A percentile compares a stretch with the other conserved stretches of the same genome.
These are phyloP conservation scores for Epicauta chinensis DNA, from an alignment of 1,140 invertebrate species.

Conservation along the genomic window DNA sequence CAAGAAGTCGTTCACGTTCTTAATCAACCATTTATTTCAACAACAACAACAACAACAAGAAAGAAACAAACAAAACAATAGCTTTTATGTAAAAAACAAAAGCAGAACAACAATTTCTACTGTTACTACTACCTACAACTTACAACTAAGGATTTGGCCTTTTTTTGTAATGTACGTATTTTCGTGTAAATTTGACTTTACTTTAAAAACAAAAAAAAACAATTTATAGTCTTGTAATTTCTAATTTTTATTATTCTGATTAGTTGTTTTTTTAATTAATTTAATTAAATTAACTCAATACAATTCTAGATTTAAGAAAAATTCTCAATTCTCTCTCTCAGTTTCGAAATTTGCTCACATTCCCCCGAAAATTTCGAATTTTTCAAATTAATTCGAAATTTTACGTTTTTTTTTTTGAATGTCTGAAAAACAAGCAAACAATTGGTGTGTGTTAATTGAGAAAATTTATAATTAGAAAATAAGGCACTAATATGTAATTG, in stretches of 20 bases:
- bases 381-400: no score
- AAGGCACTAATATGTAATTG: slow-evolving; percentile 19
- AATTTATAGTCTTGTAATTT: no score
- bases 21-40: slow-evolving; percentile 21
- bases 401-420: no score
- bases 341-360: no score
- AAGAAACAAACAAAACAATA: neutral
- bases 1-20: slow-evolving; percentile 71
- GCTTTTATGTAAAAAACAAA: neutral
- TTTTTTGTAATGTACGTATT: slow-evolving; percentile 15
- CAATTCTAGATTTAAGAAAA: no score
- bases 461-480: neutral
- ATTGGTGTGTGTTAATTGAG: neutral
- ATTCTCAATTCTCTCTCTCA: no score
- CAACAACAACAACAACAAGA: neutral
- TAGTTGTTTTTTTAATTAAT: no score
- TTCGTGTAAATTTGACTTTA: neutral
- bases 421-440: no score
- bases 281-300: no score
- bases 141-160: slow-evolving; percentile 1
- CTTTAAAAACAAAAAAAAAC: no score
- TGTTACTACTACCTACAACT: neutral
- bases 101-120: neutral
- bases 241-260: no score
- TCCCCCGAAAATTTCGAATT: no score